These are phyloP conservation scores for Syritta pipiens DNA, from an alignment of 2,888 invertebrate genomes.

Conservation along the genomic window DNA sequence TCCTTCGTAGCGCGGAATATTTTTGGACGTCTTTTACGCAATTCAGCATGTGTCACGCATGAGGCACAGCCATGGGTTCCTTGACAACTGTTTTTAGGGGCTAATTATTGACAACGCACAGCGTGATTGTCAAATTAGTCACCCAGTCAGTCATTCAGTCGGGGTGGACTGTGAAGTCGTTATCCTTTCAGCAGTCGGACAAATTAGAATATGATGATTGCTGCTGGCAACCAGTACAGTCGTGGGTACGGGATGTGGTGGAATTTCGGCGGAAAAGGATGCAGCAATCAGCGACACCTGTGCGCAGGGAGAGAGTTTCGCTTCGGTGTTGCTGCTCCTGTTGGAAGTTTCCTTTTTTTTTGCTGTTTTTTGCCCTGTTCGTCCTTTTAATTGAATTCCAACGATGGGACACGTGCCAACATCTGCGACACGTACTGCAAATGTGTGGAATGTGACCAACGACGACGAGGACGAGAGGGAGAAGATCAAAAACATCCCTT, in stretches of 20 bases:
- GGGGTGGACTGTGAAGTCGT: slow-evolving; percentile 29
- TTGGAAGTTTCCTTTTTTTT: slow-evolving; percentile 35
- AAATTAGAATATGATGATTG: slow-evolving; percentile 67
- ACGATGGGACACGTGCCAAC: slow-evolving; percentile 69
- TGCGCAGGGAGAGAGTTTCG: slow-evolving; percentile 50
- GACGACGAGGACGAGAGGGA: slow-evolving; percentile 15
- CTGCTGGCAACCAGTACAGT: neutral
- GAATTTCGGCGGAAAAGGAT: slow-evolving; percentile 59
- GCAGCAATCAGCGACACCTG: slow-evolving; percentile 67
- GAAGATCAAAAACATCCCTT: slow-evolving; percentile 4
- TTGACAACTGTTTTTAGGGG: slow-evolving; percentile 42
- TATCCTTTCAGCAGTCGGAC: slow-evolving; percentile 41
- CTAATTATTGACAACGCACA: slow-evolving; percentile 40
- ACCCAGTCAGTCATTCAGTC: slow-evolving; percentile 1
- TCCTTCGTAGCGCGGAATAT: neutral
- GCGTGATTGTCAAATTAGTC: slow-evolving; percentile 61
- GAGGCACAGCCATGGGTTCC: neutral
- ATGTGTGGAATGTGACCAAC: slow-evolving; percentile 67
- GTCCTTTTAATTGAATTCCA: slow-evolving; percentile 76
- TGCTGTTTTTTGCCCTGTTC: slow-evolving; percentile 70
- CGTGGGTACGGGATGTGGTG: neutral
- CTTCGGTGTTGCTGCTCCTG: no score
- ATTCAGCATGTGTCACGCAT: slow-evolving; percentile 13
- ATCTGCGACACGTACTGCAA: slow-evolving; percentile 68
- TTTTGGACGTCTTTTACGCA: neutral